These are phyloP conservation scores for Gila orcuttii DNA, from an alignment of 2,113 vertebrate genomes.

Conservation along the genomic window DNA sequence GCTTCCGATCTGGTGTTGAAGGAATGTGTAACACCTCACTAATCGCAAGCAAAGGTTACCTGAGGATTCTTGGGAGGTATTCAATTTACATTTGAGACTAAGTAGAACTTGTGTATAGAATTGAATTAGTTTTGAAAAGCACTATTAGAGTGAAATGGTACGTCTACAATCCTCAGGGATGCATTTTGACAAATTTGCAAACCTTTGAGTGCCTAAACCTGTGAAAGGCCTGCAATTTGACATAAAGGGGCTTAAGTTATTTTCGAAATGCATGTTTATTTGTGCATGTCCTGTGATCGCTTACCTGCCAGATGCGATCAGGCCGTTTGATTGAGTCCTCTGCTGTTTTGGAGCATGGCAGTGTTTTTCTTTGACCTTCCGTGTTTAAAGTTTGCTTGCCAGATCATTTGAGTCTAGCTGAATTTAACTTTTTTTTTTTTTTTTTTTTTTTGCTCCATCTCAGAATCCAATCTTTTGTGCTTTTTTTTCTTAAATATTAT, in stretches of 20 bases:
- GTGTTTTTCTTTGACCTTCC: background rate
- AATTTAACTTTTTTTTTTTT: too few relatives aligned
- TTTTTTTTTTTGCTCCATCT: background rate
- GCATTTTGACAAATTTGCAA: background rate
- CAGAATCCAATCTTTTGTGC: background rate
- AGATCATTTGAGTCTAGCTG: too few relatives aligned
- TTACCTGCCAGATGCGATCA: background rate
- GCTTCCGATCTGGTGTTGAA: background rate
- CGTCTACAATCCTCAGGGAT: background rate
- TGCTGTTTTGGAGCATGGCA: background rate
- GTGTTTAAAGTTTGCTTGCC: background rate
- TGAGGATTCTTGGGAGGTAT: background rate
- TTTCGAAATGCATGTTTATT: background rate
- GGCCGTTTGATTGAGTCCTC: background rate
- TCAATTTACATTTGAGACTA: background rate
- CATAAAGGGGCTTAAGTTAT: background rate
- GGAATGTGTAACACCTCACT: background rate
- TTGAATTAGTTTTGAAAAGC: background rate
- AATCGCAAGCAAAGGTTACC: background rate
- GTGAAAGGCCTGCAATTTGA: background rate
- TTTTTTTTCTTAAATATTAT: background rate
- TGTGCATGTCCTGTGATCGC: background rate
- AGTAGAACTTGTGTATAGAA: background rate
- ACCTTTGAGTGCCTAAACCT: background rate
- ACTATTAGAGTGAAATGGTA: background rate